These are phyloP conservation scores for Octodon degus DNA, from an alignment of 2,113 vertebrate genomes.

Conservation along the genomic window DNA sequence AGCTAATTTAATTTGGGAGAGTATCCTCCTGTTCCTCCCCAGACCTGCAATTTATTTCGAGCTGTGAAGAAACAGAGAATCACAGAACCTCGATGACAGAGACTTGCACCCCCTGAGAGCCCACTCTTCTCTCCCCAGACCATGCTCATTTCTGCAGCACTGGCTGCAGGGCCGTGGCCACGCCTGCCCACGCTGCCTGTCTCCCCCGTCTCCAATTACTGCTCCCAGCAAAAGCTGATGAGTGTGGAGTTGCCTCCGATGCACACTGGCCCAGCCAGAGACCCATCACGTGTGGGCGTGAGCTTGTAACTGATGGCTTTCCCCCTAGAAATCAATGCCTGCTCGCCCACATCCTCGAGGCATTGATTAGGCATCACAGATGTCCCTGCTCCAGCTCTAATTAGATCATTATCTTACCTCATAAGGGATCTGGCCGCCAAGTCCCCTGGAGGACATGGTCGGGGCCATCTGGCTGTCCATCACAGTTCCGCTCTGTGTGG, in stretches of 20 bases:
- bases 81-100: background rate
- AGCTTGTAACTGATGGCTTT: constrained; percentile 9
- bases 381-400: background rate
- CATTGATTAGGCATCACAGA: constrained; percentile 55
- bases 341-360: background rate
- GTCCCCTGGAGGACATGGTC: background rate
- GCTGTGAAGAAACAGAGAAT: background rate
- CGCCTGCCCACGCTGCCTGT: background rate
- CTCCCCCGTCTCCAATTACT: background rate
- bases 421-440: background rate
- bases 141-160: fast-evolving
- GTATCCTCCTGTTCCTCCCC: background rate
- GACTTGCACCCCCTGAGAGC: fast-evolving
- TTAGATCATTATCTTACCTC: constrained; percentile 28
- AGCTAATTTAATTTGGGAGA: background rate
- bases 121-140: fast-evolving
- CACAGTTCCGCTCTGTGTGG: no score
- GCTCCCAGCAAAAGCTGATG: background rate
- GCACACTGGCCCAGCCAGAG: background rate
- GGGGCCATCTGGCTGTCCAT: fast-evolving
- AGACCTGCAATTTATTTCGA: background rate
- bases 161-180: fast-evolving
- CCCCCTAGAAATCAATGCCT: constrained; percentile 25
- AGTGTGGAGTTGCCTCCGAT: background rate
- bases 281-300: background rate